These are phyloP conservation scores for Seira musarum DNA, from an alignment of 2,888 invertebrate species.

Conservation along the genomic window DNA sequence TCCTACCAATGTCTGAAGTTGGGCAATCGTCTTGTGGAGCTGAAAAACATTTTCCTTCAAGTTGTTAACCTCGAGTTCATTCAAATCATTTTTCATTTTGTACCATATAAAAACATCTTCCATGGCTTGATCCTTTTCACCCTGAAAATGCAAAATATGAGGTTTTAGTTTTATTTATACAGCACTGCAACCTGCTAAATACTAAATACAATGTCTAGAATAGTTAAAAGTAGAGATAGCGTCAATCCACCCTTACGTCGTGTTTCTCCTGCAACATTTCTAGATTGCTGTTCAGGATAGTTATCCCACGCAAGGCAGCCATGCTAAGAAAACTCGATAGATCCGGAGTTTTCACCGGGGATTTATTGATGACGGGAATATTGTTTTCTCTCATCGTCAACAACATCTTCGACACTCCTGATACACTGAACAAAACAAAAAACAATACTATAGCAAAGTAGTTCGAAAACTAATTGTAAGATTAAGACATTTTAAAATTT, in stretches of 20 bases:
- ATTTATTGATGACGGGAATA: not conserved
- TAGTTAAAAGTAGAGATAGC: too few species aligned
- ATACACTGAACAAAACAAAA: not conserved
- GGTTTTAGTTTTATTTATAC: not conserved
- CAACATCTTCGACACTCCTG: constrained; percentile 22
- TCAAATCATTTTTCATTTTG: constrained; percentile 54
- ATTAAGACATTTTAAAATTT: too few species aligned
- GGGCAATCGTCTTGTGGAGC: constrained; percentile 43
- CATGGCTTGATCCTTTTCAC: not conserved
- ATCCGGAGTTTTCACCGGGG: not conserved
- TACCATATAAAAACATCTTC: constrained; percentile 53
- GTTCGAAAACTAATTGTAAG: too few species aligned
- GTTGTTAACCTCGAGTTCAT: constrained; percentile 53
- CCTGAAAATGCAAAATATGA: not conserved
- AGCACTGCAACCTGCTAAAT: constrained; percentile 2
- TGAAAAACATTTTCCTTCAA: constrained; percentile 51
- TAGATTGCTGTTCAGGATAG: constrained; percentile 32
- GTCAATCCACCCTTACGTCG: constrained; percentile 6
- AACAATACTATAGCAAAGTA: too few species aligned
- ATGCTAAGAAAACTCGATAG: not conserved
- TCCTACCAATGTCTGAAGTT: constrained; percentile 55
- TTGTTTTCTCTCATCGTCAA: constrained; percentile 17
- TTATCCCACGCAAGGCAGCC: constrained; percentile 29
- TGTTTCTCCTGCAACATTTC: constrained; percentile 29
- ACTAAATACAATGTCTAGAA: not conserved